Evolutionary conservation across 2,797 vertebrate genomes (phyloP).

Genomic region (Gadopsis marmoratus): DNA sequence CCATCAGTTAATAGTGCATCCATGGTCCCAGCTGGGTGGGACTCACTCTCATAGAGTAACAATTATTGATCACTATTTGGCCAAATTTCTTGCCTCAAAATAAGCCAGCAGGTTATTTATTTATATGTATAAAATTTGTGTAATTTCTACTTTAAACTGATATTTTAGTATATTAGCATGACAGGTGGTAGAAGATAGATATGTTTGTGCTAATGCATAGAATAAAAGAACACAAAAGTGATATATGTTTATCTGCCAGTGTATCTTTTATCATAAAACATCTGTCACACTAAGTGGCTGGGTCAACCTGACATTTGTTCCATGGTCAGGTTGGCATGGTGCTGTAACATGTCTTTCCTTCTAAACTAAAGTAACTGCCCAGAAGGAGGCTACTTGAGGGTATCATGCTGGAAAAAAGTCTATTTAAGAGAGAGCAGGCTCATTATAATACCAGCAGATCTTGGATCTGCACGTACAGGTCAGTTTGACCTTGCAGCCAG

Average conservation of each 20-base stretch:
- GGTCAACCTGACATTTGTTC: constrained; percentile 50
- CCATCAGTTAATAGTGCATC: background rate
- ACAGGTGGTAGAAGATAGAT: background rate
- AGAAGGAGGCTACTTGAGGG: background rate
- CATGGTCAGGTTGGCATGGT: constrained; percentile 34
- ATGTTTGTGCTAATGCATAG: background rate
- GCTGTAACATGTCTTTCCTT: constrained; percentile 1
- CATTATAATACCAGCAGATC: constrained; percentile 18
- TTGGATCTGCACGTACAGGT: constrained; percentile 4
- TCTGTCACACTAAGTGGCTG: background rate
- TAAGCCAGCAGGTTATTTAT: too few relatives aligned
- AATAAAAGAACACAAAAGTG: background rate
- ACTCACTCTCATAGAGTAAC: background rate
- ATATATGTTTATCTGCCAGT: background rate
- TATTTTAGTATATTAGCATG: background rate
- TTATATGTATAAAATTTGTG: background rate
- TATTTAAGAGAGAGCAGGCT: background rate
- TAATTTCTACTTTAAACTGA: background rate
- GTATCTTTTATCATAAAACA: background rate
- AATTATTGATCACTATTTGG: background rate
- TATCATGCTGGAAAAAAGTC: background rate
- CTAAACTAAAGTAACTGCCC: background rate
- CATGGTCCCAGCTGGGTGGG: background rate
- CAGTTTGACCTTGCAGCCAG: constrained; percentile 9
- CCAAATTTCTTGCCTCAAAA: background rate